These are phyloP conservation scores for Agrotis segetum DNA, from an alignment of 2,888 invertebrate genomes.

Conservation along the genomic window DNA sequence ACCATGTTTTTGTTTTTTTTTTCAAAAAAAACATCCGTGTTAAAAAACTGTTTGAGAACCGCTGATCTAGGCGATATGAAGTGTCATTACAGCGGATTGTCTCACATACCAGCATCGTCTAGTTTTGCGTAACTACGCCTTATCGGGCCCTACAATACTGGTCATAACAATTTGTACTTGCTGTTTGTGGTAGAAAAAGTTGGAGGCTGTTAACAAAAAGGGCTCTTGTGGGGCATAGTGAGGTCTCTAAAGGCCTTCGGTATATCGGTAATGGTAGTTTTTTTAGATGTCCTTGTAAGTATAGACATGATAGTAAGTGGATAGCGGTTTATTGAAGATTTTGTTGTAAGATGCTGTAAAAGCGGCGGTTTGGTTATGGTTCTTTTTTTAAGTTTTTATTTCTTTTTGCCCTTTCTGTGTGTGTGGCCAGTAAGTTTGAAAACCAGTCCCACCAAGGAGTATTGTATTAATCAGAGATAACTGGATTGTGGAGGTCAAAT, in stretches of 20 bases:
- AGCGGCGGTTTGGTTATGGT: no score
- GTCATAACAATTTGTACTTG: conserved; percentile 70
- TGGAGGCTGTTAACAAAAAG: conserved; percentile 67
- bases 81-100: conserved; percentile 57
- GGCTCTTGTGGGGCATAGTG: conserved; percentile 55
- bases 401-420: no score
- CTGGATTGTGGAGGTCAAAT: no score
- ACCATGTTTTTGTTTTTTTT: no score
- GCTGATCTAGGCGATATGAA: conserved; percentile 29
- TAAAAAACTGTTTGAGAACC: no score
- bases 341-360: neutral
- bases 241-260: conserved; percentile 43
- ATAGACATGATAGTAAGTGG: conserved; percentile 11
- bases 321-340: conserved; percentile 13
- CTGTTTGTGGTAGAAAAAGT: conserved; percentile 63
- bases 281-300: conserved; percentile 29
- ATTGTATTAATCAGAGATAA: no score
- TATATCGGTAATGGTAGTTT: conserved; percentile 34
- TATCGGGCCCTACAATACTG: conserved; percentile 68
- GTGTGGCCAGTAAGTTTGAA: no score
- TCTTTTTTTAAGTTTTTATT: no score
- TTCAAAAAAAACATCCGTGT: no score
- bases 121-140: conserved; percentile 55
- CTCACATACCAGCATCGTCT: conserved; percentile 43
- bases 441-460: no score